phyloP scores from a whole-genome alignment of 2,113 vertebrate species.

The Oryzias celebensis region DNA sequence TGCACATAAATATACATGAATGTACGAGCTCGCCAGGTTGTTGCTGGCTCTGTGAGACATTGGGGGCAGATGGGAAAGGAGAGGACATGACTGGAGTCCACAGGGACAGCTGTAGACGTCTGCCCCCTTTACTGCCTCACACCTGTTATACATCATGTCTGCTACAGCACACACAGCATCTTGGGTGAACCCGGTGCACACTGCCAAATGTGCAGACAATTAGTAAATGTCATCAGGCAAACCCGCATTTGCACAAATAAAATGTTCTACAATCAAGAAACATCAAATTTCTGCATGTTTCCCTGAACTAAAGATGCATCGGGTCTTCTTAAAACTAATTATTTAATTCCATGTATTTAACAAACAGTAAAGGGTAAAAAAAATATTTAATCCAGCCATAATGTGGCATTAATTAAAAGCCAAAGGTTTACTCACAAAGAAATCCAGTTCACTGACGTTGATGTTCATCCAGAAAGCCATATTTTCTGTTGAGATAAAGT shows the following conservation, averaged over 20 bases:
- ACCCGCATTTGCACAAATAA: not conserved
- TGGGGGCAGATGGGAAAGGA: constrained; percentile 68
- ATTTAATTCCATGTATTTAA: no score
- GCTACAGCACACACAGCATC: constrained; percentile 60
- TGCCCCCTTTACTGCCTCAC: constrained; percentile 62
- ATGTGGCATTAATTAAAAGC: constrained; percentile 41
- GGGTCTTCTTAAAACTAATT: not conserved
- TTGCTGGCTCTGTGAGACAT: constrained; percentile 38
- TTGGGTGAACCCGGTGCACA: constrained; percentile 28
- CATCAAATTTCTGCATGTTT: not conserved
- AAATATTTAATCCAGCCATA: constrained; percentile 26
- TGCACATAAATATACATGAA: constrained; percentile 22
- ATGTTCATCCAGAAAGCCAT: constrained; percentile 31
- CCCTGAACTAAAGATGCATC: constrained; percentile 2
- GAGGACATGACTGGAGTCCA: constrained; percentile 60
- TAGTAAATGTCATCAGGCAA: constrained; percentile 11
- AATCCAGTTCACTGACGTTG: constrained; percentile 15
- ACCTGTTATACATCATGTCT: constrained; percentile 79
- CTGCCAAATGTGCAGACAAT: constrained; percentile 12
- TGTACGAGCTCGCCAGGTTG: constrained; percentile 39
- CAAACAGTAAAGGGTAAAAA: constrained; percentile 1
- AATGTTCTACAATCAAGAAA: not conserved
- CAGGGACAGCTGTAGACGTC: constrained; percentile 67
- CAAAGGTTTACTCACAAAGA: constrained; percentile 20
- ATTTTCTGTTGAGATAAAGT: constrained; percentile 34